These are phyloP conservation scores for Donacobius atricapilla DNA, from an alignment of 2,113 vertebrate genomes.

Conservation along the genomic window DNA sequence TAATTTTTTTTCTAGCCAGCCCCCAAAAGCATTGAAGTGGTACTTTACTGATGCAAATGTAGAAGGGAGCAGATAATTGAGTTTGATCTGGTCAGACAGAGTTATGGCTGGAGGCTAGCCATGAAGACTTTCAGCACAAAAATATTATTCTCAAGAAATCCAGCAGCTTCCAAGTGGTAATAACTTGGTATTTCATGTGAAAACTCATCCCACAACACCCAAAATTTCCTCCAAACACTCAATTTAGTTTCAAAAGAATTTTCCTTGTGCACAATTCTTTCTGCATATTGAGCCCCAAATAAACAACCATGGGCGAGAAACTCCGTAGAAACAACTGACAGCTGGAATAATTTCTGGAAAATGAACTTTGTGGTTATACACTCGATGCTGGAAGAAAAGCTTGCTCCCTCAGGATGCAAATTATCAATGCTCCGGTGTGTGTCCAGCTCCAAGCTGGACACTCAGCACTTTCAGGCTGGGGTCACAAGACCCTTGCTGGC, in stretches of 20 bases:
- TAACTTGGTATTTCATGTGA: not conserved
- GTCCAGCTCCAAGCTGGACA: not conserved
- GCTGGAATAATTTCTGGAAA: not conserved
- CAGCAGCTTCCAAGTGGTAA: not conserved
- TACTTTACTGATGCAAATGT: not conserved
- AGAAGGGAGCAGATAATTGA: slow-evolving; percentile 12
- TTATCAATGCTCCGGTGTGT: not conserved
- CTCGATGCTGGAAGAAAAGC: not conserved
- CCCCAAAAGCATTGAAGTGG: not conserved
- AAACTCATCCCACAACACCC: not conserved
- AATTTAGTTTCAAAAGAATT: not conserved
- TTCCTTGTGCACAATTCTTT: not conserved
- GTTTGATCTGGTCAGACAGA: slow-evolving; percentile 1
- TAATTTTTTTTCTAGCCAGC: not conserved
- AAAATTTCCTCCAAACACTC: not conserved
- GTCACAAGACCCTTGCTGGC: not conserved
- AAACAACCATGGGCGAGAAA: not conserved
- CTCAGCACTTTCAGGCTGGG: too few relatives aligned
- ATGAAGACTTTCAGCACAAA: not conserved
- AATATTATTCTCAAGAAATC: not conserved
- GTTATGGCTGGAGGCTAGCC: not conserved
- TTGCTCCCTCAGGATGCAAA: not conserved
- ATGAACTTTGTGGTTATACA: not conserved
- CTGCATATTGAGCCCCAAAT: not conserved
- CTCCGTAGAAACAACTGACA: not conserved